Base-by-base conservation (phyloP, 2,888 invertebrate genomes). In the Tolmerus cingulatus region DNA sequence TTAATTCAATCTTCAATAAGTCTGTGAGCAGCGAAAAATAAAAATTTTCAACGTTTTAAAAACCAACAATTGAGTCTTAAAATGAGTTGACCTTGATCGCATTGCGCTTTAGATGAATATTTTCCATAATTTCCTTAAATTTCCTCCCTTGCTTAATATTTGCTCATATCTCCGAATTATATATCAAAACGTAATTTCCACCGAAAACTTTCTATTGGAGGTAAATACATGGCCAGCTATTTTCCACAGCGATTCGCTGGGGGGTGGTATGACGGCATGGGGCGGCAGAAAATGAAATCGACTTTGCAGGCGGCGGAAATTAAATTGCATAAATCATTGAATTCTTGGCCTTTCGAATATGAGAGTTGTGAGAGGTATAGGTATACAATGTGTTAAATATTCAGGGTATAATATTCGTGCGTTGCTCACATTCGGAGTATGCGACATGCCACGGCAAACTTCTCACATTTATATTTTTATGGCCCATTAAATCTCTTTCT, bases 311-410 rank as follows among this genome's bases (percentile, higher is more conserved):
- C 79, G 43, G 79, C 79, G 79, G 79, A 79, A 79, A 79, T 79
- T 79, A 79, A 79, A 79, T 27, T 40, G 43, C 79, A 46, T 79
- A 79, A 79, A 79, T 79, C 79, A 79, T 79, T 76, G 76, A 76
- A 76, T 76, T 76, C 76, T 37, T 76, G 76, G 76, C 66, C 66
- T 66, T 66, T 27, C 66, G 66, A 66, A 66, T 66, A 27, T 23
- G 23, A 66, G 66, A 66, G 8, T 66, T 23, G 23, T 66, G 12
- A 27, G 23, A 27, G 14, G 27, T 66, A 66, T 51, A 51, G 46
- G n/a, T 51, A 19, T 66, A 66, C 66, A 23, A 66, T 66, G 19
- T 66, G 3, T 2, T n/a, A 66, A 66, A 66, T 66, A 66, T 66
- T 66, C 12, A 19, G 66, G 27, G 12, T 66, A 23, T 23, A 51